phyloP scores from a whole-genome alignment of 2,888 invertebrate genomes.

The Ormyrus labotus region DNA sequence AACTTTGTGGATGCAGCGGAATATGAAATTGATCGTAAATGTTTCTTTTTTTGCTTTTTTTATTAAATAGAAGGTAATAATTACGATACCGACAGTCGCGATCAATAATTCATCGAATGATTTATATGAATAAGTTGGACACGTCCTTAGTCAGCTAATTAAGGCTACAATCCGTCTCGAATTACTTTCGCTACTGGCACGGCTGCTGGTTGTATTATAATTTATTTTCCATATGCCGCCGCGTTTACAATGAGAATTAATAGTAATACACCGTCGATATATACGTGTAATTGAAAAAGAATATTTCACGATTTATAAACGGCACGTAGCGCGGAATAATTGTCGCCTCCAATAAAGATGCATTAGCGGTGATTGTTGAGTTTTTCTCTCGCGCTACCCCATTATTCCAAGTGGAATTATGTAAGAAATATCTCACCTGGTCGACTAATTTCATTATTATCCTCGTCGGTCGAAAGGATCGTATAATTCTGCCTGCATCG shows the following conservation, averaged over 20 bases:
- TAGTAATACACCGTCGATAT: neutral
- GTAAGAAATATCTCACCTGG: neutral
- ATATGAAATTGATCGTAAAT: neutral
- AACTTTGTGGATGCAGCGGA: too few relatives aligned
- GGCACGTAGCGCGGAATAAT: neutral
- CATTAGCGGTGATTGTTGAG: neutral
- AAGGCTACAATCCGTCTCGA: slow-evolving; percentile 21
- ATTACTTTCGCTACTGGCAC: slow-evolving; percentile 27
- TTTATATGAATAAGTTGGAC: slow-evolving; percentile 26
- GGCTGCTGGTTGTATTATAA: neutral
- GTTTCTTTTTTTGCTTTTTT: neutral
- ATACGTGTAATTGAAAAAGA: neutral
- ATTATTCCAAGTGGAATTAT: neutral
- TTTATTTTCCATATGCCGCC: neutral
- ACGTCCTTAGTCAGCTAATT: slow-evolving; percentile 43
- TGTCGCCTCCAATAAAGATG: too few relatives aligned
- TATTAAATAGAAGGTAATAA: slow-evolving; percentile 15
- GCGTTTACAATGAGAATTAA: neutral
- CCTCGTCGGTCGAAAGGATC: neutral
- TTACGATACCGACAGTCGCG: slow-evolving; percentile 9
- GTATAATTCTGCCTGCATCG: neutral
- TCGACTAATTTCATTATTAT: slow-evolving; percentile 1
- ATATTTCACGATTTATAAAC: neutral
- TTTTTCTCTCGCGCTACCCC: neutral
- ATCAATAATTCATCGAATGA: slow-evolving; percentile 35